Evolutionary conservation across 2,888 invertebrate genomes (phyloP), one percentile per base, ranked within the genome.

Genomic region (Parascotia fuliginaria): DNA sequence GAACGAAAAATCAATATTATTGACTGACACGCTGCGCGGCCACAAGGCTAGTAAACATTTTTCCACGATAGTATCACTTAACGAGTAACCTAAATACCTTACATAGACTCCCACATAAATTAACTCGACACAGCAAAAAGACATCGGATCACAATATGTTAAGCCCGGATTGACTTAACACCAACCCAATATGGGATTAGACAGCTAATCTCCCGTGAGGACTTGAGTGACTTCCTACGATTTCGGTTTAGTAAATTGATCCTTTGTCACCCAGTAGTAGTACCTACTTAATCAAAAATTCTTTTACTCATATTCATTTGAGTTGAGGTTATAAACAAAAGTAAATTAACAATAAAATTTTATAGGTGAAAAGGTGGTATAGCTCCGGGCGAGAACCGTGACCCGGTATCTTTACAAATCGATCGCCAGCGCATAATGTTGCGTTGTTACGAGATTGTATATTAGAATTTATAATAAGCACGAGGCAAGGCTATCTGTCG

Each of bases 381-480:
- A 37, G 44, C 72, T 68, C 45, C 53, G 43, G 70, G 72, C 56
- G 42, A 27, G 71, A 75, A 73, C 74, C 74, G 55, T 77, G 78
- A 79, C 80, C 78, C 72, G 63, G 54, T 83, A 82, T 81, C 80
- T 75, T 73, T 69, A 72, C 75, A 79, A 79, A 83, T 82, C 79
- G 79, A 83, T 85, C 81, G 75, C 64, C 50, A 46, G 57, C 44
- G 41, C 62, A 50, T 68, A 57, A 65, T 50, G 37, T 62, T 62
- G 47, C 44, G 70, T 68, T 67, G 75, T 79, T 79, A 77, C 60
- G 66, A 78, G 54, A 64, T 59, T 47, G 42, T 67, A 27, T 72
- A 79, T 83, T 82, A 79, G 76, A 81, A 82, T 79, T 79, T 83
- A 83, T 83, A 82, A 83, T 83, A 78, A 77, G 73, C 72, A 56